phyloP scores from a whole-genome alignment of 2,888 invertebrate genomes.

The Desoria tigrina region DNA sequence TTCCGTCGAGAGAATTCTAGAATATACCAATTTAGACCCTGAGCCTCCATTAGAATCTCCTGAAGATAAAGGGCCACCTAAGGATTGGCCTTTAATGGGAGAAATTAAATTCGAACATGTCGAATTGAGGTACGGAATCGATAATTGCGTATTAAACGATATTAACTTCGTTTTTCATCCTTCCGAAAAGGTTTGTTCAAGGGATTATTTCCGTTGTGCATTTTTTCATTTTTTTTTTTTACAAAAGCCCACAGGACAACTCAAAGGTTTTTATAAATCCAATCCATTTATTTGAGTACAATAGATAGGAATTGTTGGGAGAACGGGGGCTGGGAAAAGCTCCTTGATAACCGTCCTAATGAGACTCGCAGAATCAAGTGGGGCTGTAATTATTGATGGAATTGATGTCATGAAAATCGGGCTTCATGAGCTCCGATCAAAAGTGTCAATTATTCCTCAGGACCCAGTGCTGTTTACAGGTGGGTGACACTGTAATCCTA shows the following conservation, averaged over 20 bases:
- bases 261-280: slow-evolving; percentile 2
- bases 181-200: slow-evolving; percentile 58
- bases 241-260: slow-evolving; percentile 56
- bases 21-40: slow-evolving; percentile 42
- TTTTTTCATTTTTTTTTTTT: slow-evolving; percentile 54
- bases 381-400: slow-evolving; percentile 69
- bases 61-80: neutral
- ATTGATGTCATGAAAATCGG: slow-evolving; percentile 57
- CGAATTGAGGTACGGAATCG: neutral
- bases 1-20: too few relatives aligned
- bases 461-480: neutral
- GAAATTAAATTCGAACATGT: neutral
- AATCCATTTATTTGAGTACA: neutral
- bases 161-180: slow-evolving; percentile 57
- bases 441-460: slow-evolving; percentile 29
- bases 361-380: slow-evolving; percentile 67
- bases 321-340: slow-evolving; percentile 64
- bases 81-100: neutral
- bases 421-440: slow-evolving; percentile 42
- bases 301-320: too few relatives aligned
- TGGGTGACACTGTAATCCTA: neutral
- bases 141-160: slow-evolving; percentile 56
- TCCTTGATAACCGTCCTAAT: slow-evolving; percentile 71
- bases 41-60: slow-evolving; percentile 56
- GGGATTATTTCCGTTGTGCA: too few relatives aligned